Conservation (phyloP, 2,888 invertebrate genomes). For the Heliconius erato region DNA sequence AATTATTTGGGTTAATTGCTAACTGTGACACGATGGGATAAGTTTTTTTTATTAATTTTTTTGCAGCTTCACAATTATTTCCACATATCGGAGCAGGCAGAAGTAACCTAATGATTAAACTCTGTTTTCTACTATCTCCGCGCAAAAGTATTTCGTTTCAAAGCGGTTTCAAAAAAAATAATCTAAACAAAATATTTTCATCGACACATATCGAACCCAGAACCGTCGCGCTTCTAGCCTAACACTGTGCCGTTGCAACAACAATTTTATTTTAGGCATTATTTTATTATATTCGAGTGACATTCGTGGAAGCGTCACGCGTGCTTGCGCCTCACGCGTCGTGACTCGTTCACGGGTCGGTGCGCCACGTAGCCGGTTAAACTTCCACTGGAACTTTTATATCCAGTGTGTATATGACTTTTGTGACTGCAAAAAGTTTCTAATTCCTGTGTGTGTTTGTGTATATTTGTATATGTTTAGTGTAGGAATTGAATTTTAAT, state of each 20-base stretch:
- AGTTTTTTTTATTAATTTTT: no score
- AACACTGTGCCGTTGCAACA: neutral
- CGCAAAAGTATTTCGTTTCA: no score
- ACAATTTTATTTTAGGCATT: constrained; percentile 4
- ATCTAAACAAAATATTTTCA: no score
- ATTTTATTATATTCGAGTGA: constrained; percentile 15
- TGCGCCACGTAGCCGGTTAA: constrained; percentile 38
- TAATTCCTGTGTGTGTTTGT: neutral
- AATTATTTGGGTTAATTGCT: no score
- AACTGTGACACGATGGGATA: no score
- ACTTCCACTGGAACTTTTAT: constrained; percentile 23
- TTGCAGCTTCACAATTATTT: no score
- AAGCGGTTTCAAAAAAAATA: no score
- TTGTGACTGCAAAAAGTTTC: neutral
- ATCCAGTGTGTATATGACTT: neutral
- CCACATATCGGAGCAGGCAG: no score
- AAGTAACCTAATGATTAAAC: no score
- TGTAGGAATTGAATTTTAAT: neutral
- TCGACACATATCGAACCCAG: neutral
- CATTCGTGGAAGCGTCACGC: constrained; percentile 48
- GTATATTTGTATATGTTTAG: neutral
- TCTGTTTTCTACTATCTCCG: no score
- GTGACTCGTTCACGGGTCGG: constrained; percentile 49
- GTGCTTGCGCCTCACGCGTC: constrained; percentile 53
- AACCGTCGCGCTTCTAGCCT: neutral